Evolutionary conservation across 2,888 invertebrate species (phyloP).

Genomic region (Drosophila kambysellisi): DNA sequence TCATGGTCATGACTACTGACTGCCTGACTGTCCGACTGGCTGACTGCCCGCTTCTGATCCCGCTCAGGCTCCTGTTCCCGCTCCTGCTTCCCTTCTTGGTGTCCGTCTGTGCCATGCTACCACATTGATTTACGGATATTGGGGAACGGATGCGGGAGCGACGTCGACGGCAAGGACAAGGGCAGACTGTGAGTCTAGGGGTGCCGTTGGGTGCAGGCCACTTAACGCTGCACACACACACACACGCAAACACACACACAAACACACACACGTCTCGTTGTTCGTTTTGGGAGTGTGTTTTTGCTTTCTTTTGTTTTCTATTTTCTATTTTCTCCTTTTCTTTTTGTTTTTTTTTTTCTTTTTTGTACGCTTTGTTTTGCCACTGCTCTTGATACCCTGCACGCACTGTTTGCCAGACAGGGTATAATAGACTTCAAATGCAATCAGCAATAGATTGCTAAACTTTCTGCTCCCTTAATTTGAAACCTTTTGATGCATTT

Average conservation of each 20-base stretch:
- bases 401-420: neutral
- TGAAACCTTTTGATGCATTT: neutral
- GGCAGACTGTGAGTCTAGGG: conserved; percentile 1
- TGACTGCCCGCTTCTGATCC: neutral
- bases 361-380: conserved; percentile 12
- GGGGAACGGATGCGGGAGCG: neutral
- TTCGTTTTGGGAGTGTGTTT: conserved; percentile 28
- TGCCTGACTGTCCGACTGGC: neutral
- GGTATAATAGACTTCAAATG: neutral
- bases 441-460: neutral
- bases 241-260: neutral
- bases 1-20: conserved; percentile 49
- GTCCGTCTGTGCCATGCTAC: conserved; percentile 31
- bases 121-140: conserved; percentile 68
- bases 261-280: conserved; percentile 11
- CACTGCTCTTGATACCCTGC: conserved; percentile 31
- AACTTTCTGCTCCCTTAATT: neutral
- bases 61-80: neutral
- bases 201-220: conserved; percentile 61
- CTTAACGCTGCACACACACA: conserved; percentile 60
- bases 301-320: conserved; percentile 28
- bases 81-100: neutral
- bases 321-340: neutral
- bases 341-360: conserved; percentile 6
- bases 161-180: neutral